Evolutionary conservation across 2,797 vertebrate species (phyloP).

Genomic region (Decapterus maruadsi): DNA sequence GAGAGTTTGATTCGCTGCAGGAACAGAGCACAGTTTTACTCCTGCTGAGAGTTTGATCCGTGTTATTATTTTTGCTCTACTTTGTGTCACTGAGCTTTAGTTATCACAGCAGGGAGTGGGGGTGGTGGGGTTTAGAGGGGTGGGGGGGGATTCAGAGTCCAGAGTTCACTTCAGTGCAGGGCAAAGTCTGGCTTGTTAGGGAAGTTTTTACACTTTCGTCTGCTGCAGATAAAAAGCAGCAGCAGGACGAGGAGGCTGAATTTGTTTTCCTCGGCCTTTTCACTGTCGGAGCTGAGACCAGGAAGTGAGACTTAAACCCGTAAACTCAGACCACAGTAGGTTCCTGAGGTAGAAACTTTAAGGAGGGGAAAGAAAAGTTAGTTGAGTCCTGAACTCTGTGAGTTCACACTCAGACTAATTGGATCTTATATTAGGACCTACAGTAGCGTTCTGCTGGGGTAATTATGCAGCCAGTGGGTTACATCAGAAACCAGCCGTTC

Average conservation of each 20-base stretch:
- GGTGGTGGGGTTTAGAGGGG: not conserved
- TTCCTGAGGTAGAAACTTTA: not conserved
- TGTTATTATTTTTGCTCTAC: conserved; percentile 29
- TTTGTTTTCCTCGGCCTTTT: not conserved
- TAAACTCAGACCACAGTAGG: not conserved
- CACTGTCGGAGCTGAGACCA: not conserved
- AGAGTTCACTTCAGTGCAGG: conserved; percentile 14
- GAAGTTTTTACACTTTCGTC: not conserved
- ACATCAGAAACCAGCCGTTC: not conserved
- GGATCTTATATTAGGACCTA: not conserved
- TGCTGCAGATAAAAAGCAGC: not conserved
- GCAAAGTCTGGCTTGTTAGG: conserved; percentile 13
- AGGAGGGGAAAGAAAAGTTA: not conserved
- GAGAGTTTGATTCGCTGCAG: not conserved
- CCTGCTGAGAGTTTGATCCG: not conserved
- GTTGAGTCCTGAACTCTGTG: not conserved
- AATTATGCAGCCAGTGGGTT: not conserved
- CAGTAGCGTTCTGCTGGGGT: not conserved
- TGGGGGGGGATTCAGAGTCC: not conserved
- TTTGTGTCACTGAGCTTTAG: conserved; percentile 48
- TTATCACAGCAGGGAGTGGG: conserved; percentile 31
- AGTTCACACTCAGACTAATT: not conserved
- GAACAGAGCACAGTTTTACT: not conserved
- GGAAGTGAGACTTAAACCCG: not conserved
- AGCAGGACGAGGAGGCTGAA: not conserved